Percentiles rank a stretch among this genome's conserved stretches.
phyloP scores from a whole-genome alignment of 2,113 vertebrate genomes.

The Numenius arquata region DNA sequence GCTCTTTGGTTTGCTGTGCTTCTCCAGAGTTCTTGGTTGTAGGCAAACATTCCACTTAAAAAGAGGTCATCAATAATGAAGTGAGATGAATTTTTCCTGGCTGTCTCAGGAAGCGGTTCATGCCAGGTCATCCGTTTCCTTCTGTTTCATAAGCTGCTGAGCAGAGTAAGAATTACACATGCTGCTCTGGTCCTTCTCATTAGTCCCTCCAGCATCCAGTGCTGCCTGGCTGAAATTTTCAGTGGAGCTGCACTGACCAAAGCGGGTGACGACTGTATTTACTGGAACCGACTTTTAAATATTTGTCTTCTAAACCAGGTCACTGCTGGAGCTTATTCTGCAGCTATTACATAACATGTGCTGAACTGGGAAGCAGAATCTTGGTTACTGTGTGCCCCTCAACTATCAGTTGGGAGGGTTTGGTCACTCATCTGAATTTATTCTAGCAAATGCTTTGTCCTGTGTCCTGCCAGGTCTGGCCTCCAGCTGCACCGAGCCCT shows the following conservation, averaged over 20 bases:
- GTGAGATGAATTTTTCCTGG: not conserved
- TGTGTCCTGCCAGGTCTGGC: not conserved
- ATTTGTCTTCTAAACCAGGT: not conserved
- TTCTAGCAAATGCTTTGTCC: not conserved
- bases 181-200: not conserved
- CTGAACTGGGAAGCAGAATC: not conserved
- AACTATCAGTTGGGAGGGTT: not conserved
- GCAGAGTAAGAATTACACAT: not conserved
- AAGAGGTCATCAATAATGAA: conserved; percentile 49
- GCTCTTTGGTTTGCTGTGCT: not conserved
- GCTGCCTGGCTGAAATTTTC: not conserved
- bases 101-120: not conserved
- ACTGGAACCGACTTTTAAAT: not conserved
- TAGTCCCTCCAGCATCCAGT: not conserved
- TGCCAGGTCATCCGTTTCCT: not conserved
- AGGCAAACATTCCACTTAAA: not conserved
- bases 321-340: not conserved
- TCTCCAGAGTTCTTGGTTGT: not conserved
- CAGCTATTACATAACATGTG: not conserved
- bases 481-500: fast-evolving
- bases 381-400: not conserved
- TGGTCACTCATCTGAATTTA: not conserved
- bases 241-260: not conserved
- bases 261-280: not conserved
- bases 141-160: conserved; percentile 7